Percentiles rank a stretch among this genome's conserved stretches.
phyloP scores from a whole-genome alignment of 2,113 vertebrate genomes.

The Saguinus imperator region DNA sequence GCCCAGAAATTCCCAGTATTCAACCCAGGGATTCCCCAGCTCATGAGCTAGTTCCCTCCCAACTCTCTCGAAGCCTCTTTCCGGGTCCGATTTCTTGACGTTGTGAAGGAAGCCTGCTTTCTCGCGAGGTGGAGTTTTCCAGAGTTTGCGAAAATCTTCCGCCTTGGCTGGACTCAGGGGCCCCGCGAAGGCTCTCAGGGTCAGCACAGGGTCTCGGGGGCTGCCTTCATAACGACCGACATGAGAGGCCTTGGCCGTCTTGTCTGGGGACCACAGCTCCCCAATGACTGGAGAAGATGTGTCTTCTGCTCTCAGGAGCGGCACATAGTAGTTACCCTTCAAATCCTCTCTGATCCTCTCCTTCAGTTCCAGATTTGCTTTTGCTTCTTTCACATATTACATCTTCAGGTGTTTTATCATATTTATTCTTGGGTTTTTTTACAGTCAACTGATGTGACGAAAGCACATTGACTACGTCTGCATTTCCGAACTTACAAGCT shows the following conservation, averaged over 20 bases:
- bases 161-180: conserved; percentile 97
- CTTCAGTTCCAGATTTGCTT: no score
- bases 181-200: conserved; percentile 93
- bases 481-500: no score
- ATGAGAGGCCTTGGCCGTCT: conserved; percentile 81
- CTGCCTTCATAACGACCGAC: conserved; percentile 81
- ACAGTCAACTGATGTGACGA: no score
- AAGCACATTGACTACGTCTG: no score
- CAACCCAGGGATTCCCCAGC: conserved; percentile 94
- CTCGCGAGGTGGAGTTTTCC: conserved; percentile 97
- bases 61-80: conserved; percentile 95
- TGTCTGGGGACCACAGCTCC: conserved; percentile 92
- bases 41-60: conserved; percentile 95
- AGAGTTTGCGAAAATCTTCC: conserved; percentile 92
- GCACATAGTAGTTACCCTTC: conserved; percentile 88
- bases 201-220: conserved; percentile 92
- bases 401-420: no score
- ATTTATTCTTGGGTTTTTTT: no score
- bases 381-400: no score
- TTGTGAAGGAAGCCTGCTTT: conserved; percentile 89
- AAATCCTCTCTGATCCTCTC: no score
- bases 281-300: conserved; percentile 96
- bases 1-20: conserved; percentile 98
- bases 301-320: conserved; percentile 94
- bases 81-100: conserved; percentile 94